Evolutionary conservation across 2,113 vertebrate species (phyloP).

Genomic region (Raja brachyura): DNA sequence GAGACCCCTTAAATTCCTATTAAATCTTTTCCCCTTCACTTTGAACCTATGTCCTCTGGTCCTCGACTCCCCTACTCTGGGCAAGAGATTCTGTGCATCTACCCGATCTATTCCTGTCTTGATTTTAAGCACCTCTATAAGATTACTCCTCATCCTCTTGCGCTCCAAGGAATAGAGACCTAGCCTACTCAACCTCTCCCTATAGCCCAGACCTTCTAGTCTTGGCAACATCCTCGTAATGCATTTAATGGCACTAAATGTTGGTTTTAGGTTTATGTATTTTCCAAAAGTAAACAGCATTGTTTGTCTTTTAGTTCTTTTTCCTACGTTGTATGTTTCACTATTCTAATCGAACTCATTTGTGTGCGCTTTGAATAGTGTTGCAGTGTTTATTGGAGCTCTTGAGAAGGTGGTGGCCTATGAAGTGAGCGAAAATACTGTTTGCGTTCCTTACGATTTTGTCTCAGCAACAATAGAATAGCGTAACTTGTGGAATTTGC

Average conservation of each 20-base stretch:
- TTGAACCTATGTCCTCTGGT: no score
- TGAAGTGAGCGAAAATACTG: neutral
- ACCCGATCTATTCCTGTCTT: no score
- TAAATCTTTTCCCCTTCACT: no score
- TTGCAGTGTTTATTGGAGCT: neutral
- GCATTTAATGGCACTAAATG: neutral
- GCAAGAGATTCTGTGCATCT: no score
- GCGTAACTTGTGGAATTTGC: neutral
- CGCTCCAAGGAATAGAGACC: no score
- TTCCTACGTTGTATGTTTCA: neutral
- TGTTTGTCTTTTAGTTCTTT: neutral
- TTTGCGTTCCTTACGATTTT: slow-evolving; percentile 9
- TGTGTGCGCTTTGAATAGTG: neutral
- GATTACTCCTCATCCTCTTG: no score
- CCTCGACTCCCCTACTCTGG: no score
- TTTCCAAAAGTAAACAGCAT: neutral
- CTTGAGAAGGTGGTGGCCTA: neutral
- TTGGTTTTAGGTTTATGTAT: neutral
- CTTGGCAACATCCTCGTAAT: no score
- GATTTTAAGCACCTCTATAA: no score
- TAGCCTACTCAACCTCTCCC: no score
- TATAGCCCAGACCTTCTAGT: no score
- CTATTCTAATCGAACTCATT: neutral
- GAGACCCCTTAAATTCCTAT: no score
- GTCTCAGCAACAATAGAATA: neutral